phyloP scores from a whole-genome alignment of 2,113 vertebrate genomes.

The Muscicapa adusta region DNA sequence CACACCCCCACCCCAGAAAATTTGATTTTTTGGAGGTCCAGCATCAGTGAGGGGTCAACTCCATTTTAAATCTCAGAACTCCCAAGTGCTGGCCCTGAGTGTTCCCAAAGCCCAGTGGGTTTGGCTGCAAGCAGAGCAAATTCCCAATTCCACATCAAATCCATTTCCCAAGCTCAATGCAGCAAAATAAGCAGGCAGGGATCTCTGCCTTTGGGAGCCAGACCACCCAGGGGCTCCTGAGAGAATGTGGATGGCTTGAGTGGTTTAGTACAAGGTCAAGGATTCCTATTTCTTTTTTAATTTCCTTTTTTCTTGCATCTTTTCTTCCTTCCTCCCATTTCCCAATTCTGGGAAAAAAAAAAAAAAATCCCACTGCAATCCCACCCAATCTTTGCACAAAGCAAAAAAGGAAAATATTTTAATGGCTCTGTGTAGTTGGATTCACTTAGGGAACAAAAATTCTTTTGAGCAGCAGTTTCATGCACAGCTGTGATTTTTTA shows the following conservation, averaged over 20 bases:
- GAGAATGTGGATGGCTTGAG: background rate
- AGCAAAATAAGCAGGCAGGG: background rate
- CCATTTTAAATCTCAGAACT: background rate
- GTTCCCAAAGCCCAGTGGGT: background rate
- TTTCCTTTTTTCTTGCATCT: background rate
- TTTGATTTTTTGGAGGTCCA: background rate
- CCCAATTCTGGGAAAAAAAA: background rate
- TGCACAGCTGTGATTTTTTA: background rate
- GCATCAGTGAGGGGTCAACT: background rate
- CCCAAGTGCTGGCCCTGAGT: accelerated
- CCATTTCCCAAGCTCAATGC: background rate
- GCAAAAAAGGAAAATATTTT: background rate
- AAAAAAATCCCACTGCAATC: background rate
- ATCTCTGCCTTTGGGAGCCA: background rate
- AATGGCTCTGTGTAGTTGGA: background rate
- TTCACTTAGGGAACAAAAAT: background rate
- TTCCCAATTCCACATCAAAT: background rate
- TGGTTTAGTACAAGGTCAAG: background rate
- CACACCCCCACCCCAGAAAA: background rate
- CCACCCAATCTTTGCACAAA: background rate
- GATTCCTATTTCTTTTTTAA: background rate
- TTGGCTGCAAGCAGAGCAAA: background rate
- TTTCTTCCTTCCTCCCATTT: background rate
- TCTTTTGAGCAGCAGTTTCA: background rate
- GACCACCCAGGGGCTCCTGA: background rate